Percentiles rank a stretch among this genome's conserved stretches.
Conservation (phyloP, 2,888 invertebrate species). For the Branchellion lobata region DNA sequence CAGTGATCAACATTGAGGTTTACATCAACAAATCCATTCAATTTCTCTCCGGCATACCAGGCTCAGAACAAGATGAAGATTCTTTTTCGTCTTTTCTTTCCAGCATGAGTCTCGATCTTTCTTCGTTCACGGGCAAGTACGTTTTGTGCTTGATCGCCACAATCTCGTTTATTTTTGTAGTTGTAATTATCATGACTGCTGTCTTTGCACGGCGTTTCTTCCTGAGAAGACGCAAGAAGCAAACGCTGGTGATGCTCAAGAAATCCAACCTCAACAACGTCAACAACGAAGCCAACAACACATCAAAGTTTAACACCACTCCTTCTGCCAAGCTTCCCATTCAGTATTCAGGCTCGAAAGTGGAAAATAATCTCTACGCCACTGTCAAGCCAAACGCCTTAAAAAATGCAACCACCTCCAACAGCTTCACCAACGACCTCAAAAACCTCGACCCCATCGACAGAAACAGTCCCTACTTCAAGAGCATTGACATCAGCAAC, state of each 20-base stretch:
- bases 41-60: not conserved
- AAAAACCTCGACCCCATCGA: not conserved
- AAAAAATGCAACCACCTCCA: not conserved
- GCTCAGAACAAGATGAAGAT: not conserved
- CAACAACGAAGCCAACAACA: not conserved
- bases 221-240: slow-evolving; percentile 16
- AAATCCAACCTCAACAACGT: slow-evolving; percentile 21
- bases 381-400: not conserved
- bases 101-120: not conserved
- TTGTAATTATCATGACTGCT: slow-evolving; percentile 47
- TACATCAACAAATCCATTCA: slow-evolving; percentile 37
- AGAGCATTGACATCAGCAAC: slow-evolving; percentile 41
- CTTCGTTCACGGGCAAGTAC: slow-evolving; percentile 36
- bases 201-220: slow-evolving; percentile 40
- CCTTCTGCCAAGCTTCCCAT: not conserved
- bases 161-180: slow-evolving; percentile 48
- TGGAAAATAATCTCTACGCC: not conserved
- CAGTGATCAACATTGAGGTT: slow-evolving; percentile 37
- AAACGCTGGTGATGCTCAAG: slow-evolving; percentile 35
- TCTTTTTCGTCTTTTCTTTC: not conserved
- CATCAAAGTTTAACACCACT: too few species aligned
- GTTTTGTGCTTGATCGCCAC: slow-evolving; percentile 41
- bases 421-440: not conserved
- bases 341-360: not conserved
- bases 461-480: slow-evolving; percentile 39